Conservation (phyloP, 2,888 invertebrate genomes). For the Plebejus melissa region DNA sequence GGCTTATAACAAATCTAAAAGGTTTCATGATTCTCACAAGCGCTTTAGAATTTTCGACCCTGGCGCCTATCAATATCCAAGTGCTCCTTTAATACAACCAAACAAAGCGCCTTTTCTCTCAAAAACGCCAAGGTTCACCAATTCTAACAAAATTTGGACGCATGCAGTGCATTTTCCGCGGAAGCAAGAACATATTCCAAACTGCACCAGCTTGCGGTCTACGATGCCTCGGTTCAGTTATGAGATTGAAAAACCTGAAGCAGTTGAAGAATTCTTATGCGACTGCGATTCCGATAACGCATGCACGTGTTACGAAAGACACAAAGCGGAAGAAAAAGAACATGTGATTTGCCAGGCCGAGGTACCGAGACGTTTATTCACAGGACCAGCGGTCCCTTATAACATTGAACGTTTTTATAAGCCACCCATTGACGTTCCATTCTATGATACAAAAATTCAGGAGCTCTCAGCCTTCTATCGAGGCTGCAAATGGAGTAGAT, state of each 20-base stretch:
- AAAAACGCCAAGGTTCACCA: slow-evolving; percentile 46
- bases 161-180: slow-evolving; percentile 49
- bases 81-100: slow-evolving; percentile 34
- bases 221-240: slow-evolving; percentile 60
- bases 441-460: slow-evolving; percentile 52
- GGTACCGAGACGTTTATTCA: slow-evolving; percentile 48
- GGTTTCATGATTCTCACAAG: slow-evolving; percentile 48
- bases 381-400: slow-evolving; percentile 49
- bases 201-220: slow-evolving; percentile 53
- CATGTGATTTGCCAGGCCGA: slow-evolving; percentile 51
- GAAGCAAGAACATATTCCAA: slow-evolving; percentile 46
- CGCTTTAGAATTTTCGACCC: slow-evolving; percentile 55
- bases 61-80: slow-evolving; percentile 52
- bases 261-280: slow-evolving; percentile 56
- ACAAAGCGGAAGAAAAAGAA: slow-evolving; percentile 34
- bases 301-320: slow-evolving; percentile 33
- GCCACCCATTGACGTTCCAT: slow-evolving; percentile 43
- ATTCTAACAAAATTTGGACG: slow-evolving; percentile 49
- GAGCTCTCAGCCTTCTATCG: slow-evolving; percentile 56
- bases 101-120: slow-evolving; percentile 57
- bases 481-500: slow-evolving; percentile 67
- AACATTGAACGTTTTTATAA: slow-evolving; percentile 40
- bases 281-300: slow-evolving; percentile 47
- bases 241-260: slow-evolving; percentile 52
- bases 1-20: slow-evolving; percentile 52